Evolutionary conservation across 2,888 invertebrate genomes (phyloP).

Genomic region (Chrysolina haemoptera): DNA sequence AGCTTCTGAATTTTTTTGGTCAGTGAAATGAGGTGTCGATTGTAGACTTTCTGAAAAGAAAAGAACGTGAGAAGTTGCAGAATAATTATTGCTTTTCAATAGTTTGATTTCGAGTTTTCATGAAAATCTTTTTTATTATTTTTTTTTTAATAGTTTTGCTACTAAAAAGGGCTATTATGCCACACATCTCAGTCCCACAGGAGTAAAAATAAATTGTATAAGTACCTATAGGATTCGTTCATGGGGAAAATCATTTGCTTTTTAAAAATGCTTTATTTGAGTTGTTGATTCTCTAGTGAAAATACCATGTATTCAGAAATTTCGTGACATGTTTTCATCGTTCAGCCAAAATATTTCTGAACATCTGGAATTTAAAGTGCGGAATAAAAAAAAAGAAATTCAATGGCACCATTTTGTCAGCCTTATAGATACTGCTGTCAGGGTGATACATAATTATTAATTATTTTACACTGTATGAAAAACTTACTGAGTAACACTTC

Average conservation of each 20-base stretch:
- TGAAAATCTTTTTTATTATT: background rate
- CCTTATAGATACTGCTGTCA: background rate
- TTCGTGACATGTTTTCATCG: no score
- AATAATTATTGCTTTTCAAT: background rate
- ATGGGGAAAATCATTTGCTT: background rate
- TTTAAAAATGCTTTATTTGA: background rate
- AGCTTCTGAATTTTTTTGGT: background rate
- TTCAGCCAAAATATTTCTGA: no score
- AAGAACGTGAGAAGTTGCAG: background rate
- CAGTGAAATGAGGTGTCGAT: background rate
- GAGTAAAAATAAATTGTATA: background rate
- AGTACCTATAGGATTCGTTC: background rate
- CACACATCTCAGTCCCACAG: background rate
- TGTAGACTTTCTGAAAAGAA: constrained; percentile 1
- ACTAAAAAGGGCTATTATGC: background rate
- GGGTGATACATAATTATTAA: background rate
- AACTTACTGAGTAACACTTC: background rate
- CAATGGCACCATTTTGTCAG: background rate
- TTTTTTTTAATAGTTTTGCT: background rate
- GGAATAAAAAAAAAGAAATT: background rate
- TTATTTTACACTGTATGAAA: background rate
- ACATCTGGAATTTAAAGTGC: background rate
- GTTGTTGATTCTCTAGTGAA: background rate
- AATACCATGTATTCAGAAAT: background rate
- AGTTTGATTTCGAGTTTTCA: background rate